phyloP scores from a whole-genome alignment of 2,888 invertebrate genomes.

The Polyploca ridens region DNA sequence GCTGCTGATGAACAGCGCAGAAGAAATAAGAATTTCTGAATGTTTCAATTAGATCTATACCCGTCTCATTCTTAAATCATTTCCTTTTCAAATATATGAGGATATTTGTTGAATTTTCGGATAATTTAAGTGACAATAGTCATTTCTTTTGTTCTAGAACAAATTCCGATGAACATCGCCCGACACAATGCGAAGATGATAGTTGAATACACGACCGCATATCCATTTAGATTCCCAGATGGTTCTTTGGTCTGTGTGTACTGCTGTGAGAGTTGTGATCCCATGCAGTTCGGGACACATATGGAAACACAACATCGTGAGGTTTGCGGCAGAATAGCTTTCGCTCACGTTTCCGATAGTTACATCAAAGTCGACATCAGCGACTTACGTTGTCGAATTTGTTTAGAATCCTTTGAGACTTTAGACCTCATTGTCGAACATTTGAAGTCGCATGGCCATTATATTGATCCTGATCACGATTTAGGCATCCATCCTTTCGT shows the following conservation, averaged over 20 bases:
- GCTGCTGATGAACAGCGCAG: too few relatives aligned
- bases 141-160: slow-evolving; percentile 25
- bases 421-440: slow-evolving; percentile 29
- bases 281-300: slow-evolving; percentile 18
- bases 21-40: too few relatives aligned
- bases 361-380: slow-evolving; percentile 20
- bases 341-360: slow-evolving; percentile 6
- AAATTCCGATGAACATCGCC: slow-evolving; percentile 10
- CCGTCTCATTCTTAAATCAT: background rate
- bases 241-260: slow-evolving; percentile 19
- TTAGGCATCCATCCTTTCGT: slow-evolving; percentile 53
- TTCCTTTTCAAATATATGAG: background rate
- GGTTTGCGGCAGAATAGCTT: background rate
- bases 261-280: slow-evolving; percentile 19
- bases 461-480: slow-evolving; percentile 40
- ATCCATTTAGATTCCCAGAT: slow-evolving; percentile 19
- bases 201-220: slow-evolving; percentile 16
- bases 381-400: slow-evolving; percentile 20
- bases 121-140: background rate
- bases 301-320: slow-evolving; percentile 18
- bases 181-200: slow-evolving; percentile 20
- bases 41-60: too few relatives aligned
- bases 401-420: slow-evolving; percentile 4
- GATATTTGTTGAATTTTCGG: slow-evolving; percentile 20
- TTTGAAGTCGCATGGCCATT: slow-evolving; percentile 42